Conservation (phyloP, 2,797 vertebrate species). For the Bradypus variegatus region DNA sequence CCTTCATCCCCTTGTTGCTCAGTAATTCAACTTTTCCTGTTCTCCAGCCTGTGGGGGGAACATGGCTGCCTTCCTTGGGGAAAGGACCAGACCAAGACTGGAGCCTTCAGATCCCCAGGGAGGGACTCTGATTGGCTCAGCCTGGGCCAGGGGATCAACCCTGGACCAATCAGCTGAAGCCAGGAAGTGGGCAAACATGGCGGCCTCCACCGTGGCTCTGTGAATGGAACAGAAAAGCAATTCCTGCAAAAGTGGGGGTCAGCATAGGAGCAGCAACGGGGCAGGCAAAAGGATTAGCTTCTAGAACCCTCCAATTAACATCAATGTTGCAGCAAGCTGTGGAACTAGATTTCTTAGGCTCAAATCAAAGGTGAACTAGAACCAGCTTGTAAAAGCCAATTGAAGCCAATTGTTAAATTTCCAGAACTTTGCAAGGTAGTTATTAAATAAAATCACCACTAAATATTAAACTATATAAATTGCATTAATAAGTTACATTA, state of each 20-base stretch:
- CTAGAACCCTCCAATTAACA: background rate
- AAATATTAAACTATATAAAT: background rate
- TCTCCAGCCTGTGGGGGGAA: background rate
- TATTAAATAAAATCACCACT: background rate
- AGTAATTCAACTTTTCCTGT: background rate
- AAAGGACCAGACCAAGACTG: background rate
- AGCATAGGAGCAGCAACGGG: background rate
- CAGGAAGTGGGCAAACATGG: background rate
- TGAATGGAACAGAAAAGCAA: background rate
- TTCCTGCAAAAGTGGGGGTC: background rate
- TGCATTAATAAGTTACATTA: background rate
- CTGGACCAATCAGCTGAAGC: background rate
- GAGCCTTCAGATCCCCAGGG: too few relatives aligned
- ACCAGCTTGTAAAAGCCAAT: too few relatives aligned
- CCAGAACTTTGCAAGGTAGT: background rate
- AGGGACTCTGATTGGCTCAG: background rate
- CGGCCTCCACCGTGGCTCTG: background rate
- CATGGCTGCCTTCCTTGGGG: background rate
- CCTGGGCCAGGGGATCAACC: background rate
- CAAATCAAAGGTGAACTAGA: background rate
- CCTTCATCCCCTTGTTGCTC: background rate
- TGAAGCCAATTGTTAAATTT: background rate
- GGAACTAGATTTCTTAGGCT: background rate
- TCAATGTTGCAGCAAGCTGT: background rate
- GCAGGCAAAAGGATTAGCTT: background rate